Conservation (phyloP, 2,797 vertebrate species). For the Ispidina picta region DNA sequence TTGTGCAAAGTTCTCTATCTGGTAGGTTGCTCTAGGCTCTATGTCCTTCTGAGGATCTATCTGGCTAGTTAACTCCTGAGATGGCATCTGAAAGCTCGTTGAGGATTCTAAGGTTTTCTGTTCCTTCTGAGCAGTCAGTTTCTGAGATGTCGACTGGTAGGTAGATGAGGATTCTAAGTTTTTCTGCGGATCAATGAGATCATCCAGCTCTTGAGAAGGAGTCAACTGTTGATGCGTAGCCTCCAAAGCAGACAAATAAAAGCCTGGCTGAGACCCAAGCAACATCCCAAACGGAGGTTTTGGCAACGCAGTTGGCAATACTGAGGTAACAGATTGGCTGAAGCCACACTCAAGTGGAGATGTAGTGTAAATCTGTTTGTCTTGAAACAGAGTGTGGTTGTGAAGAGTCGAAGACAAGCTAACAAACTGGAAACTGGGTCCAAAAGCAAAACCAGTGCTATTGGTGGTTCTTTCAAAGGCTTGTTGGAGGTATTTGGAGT, state of each 20-base stretch:
- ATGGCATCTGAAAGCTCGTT: conserved; percentile 86
- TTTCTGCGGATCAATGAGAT: conserved; percentile 95
- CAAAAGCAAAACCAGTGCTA: conserved; percentile 90
- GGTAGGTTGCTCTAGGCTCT: conserved; percentile 90
- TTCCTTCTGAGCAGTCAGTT: conserved; percentile 90
- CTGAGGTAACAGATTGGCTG: conserved; percentile 91
- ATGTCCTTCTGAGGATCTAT: conserved; percentile 91
- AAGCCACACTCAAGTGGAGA: conserved; percentile 95
- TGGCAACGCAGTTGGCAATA: conserved; percentile 90
- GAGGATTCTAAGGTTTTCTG: conserved; percentile 84
- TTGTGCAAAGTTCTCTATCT: conserved; percentile 99
- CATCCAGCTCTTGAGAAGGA: conserved; percentile 97
- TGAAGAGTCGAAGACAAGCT: conserved; percentile 88
- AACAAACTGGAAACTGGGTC: conserved; percentile 91
- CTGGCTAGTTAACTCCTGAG: conserved; percentile 89
- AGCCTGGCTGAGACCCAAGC: conserved; percentile 91
- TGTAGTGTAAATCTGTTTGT: conserved; percentile 93
- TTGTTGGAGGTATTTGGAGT: conserved; percentile 98
- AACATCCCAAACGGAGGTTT: conserved; percentile 98
- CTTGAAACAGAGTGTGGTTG: conserved; percentile 90
- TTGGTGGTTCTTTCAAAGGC: conserved; percentile 98
- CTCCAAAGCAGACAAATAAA: conserved; percentile 92
- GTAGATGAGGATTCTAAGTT: conserved; percentile 86
- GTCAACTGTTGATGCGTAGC: conserved; percentile 96
- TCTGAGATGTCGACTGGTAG: conserved; percentile 91